Percentiles rank a stretch among this genome's conserved stretches.
These are phyloP conservation scores for Limnephilus lunatus DNA, from an alignment of 2,888 invertebrate genomes.

Conservation along the genomic window DNA sequence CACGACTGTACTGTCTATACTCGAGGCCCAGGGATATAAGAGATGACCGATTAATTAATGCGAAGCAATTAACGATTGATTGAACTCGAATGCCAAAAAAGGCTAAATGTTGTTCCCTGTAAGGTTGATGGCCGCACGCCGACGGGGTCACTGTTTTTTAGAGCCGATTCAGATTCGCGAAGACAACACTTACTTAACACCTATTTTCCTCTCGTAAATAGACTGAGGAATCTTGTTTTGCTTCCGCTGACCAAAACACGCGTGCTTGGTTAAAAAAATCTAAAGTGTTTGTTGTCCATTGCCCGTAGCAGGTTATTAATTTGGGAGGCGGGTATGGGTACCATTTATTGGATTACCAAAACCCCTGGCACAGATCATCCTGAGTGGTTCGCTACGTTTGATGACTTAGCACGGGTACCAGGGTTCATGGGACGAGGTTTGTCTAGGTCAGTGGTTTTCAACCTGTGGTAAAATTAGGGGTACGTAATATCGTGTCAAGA, in stretches of 20 bases:
- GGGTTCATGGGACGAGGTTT: no score
- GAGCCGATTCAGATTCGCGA: background rate
- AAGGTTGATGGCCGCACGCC: background rate
- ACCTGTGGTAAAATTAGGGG: no score
- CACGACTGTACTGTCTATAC: background rate
- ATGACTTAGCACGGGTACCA: no score
- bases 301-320: no score
- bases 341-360: no score
- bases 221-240: background rate
- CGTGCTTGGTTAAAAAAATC: background rate
- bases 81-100: background rate
- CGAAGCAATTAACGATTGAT: conserved; percentile 8
- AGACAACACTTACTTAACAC: background rate
- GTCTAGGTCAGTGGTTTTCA: no score
- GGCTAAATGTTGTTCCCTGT: background rate
- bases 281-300: background rate
- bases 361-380: no score
- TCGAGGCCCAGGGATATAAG: background rate
- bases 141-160: background rate
- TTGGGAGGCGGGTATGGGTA: no score
- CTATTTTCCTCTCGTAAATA: background rate
- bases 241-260: background rate
- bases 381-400: no score
- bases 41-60: background rate
- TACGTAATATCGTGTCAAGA: no score